These are phyloP conservation scores for Drosophila sordidula DNA, from an alignment of 2,888 invertebrate species.

Conservation along the genomic window DNA sequence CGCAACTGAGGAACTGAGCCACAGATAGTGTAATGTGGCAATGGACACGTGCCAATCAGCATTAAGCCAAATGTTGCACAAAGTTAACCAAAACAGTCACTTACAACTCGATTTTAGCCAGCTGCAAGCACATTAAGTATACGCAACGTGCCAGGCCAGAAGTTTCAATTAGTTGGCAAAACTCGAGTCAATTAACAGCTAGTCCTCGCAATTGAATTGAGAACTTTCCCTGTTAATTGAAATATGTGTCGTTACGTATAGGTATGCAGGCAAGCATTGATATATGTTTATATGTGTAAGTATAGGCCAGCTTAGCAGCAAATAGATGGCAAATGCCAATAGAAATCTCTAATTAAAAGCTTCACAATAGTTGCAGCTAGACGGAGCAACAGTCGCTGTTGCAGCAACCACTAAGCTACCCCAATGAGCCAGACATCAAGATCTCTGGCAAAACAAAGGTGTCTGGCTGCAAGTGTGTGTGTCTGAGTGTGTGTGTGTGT, in stretches of 20 bases:
- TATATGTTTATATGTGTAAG: not conserved
- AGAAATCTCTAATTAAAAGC: conserved; percentile 67
- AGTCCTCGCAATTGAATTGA: conserved; percentile 2
- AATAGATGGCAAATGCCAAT: conserved; percentile 45
- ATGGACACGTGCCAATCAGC: conserved; percentile 47
- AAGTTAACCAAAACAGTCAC: conserved; percentile 8
- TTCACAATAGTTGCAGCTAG: conserved; percentile 58
- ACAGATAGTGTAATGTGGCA: conserved; percentile 35
- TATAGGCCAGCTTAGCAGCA: conserved; percentile 17
- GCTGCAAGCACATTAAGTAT: conserved; percentile 42
- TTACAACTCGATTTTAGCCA: conserved; percentile 10
- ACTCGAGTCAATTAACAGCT: conserved; percentile 16
- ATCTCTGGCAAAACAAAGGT: conserved; percentile 66
- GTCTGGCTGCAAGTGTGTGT: conserved; percentile 47
- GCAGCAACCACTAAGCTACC: conserved; percentile 52
- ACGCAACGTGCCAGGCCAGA: conserved; percentile 31
- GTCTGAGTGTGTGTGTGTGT: conserved; percentile 8
- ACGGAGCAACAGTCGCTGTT: conserved; percentile 11
- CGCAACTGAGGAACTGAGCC: conserved; percentile 1
- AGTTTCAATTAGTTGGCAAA: conserved; percentile 34
- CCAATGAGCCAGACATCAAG: conserved; percentile 68
- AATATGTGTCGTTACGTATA: not conserved
- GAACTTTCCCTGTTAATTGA: conserved; percentile 2
- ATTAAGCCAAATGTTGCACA: conserved; percentile 35
- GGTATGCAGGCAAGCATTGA: not conserved